These are phyloP conservation scores for Gracilinanus agilis DNA, from an alignment of 2,113 vertebrate genomes.

Conservation along the genomic window DNA sequence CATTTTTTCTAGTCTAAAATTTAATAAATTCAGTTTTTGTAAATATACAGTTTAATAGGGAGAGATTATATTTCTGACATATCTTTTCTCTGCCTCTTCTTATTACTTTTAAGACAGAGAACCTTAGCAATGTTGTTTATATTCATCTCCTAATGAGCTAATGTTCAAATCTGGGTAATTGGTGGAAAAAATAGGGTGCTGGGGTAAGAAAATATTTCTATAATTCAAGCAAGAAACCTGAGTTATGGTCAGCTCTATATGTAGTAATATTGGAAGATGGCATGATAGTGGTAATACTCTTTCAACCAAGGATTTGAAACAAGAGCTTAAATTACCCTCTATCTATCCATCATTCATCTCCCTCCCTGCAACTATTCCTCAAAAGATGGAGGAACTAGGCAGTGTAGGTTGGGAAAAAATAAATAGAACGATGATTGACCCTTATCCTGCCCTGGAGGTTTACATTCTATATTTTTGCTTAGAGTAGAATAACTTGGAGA, in stretches of 20 bases:
- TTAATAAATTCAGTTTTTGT: constrained; percentile 36
- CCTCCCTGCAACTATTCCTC: background rate
- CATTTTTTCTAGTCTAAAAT: constrained; percentile 17
- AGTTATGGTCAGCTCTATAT: background rate
- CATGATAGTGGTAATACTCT: background rate
- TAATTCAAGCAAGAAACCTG: background rate
- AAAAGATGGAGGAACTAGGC: background rate
- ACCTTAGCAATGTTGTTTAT: constrained; percentile 26
- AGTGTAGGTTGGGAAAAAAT: background rate
- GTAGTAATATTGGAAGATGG: background rate
- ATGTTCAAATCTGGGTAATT: constrained; percentile 8
- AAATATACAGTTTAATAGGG: background rate
- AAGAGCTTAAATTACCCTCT: background rate
- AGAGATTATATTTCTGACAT: constrained; percentile 18
- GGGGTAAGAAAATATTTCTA: background rate
- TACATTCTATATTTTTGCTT: background rate
- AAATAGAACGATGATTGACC: background rate
- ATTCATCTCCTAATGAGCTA: constrained; percentile 34
- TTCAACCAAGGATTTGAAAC: background rate
- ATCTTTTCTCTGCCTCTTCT: background rate
- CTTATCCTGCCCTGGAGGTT: background rate
- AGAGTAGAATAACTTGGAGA: background rate
- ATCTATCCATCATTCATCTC: background rate
- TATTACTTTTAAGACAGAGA: constrained; percentile 40
- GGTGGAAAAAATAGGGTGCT: constrained; percentile 28